phyloP scores from a whole-genome alignment of 1,140 invertebrate species.

The Orius laevigatus region DNA sequence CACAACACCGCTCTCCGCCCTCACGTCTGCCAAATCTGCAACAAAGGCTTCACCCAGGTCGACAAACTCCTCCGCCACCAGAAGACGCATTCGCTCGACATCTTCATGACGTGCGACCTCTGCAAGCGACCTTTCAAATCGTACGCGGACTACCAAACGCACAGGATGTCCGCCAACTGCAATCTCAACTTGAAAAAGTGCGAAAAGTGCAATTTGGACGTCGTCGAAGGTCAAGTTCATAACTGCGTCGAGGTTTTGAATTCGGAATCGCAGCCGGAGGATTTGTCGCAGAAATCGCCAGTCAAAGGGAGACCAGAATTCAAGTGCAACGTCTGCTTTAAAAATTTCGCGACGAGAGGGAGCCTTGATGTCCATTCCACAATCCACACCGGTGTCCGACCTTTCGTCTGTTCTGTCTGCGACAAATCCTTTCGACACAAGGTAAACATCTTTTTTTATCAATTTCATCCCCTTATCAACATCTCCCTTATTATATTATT shows the following conservation, averaged over 20 bases:
- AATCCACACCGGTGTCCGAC: conserved; percentile 67
- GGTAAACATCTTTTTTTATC: conserved; percentile 33
- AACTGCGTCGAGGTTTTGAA: too few relatives aligned
- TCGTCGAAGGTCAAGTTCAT: too few relatives aligned
- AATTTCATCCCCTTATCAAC: too few relatives aligned
- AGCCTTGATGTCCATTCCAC: conserved; percentile 68
- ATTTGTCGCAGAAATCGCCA: not conserved
- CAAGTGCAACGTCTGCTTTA: conserved; percentile 12
- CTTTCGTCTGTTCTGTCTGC: conserved; percentile 63
- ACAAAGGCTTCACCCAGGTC: conserved; percentile 20
- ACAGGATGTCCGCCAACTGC: conserved; percentile 9
- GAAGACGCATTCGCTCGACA: conserved; percentile 17
- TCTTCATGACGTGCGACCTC: conserved; percentile 15
- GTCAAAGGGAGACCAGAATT: conserved; percentile 15
- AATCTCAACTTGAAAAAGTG: not conserved
- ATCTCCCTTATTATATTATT: too few relatives aligned
- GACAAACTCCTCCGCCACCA: conserved; percentile 19
- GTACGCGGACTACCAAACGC: conserved; percentile 15
- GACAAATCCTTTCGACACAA: conserved; percentile 71
- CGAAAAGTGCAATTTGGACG: too few relatives aligned
- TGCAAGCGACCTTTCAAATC: conserved; percentile 17
- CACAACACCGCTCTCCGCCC: conserved; percentile 19
- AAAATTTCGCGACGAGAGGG: conserved; percentile 33
- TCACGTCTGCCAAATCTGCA: conserved; percentile 19
- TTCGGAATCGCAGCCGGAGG: too few relatives aligned